Percentiles rank a stretch among this genome's conserved stretches.
Conservation (phyloP, 2,797 vertebrate species). For the Sebastes itinus region DNA sequence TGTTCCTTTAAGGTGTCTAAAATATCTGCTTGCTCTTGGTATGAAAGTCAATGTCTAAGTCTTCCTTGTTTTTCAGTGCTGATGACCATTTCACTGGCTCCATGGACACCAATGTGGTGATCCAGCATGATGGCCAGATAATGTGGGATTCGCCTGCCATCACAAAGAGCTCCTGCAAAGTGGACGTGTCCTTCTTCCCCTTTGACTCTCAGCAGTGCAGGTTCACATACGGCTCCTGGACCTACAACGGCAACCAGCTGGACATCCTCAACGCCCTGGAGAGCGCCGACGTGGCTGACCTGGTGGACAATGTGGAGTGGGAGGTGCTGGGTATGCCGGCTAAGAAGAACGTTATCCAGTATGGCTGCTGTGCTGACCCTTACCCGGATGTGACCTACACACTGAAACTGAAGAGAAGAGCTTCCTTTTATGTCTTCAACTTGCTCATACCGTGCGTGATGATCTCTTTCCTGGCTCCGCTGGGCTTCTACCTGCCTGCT, state of each 20-base stretch:
- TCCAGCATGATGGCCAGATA: conserved; percentile 87
- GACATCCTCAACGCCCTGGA: conserved; percentile 86
- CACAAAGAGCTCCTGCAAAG: conserved; percentile 94
- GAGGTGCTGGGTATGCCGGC: conserved; percentile 91
- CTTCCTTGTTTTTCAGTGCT: conserved; percentile 79
- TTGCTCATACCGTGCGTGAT: conserved; percentile 92
- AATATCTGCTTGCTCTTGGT: not conserved
- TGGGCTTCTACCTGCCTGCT: conserved; percentile 93
- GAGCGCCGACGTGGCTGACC: conserved; percentile 86
- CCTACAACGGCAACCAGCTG: conserved; percentile 92
- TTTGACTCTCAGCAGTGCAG: conserved; percentile 90
- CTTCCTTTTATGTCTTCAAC: conserved; percentile 94
- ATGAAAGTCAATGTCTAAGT: not conserved
- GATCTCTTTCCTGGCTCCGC: conserved; percentile 92
- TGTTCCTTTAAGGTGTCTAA: not conserved
- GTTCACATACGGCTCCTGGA: conserved; percentile 95
- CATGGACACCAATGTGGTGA: conserved; percentile 93
- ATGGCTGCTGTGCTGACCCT: conserved; percentile 93
- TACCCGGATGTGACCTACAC: conserved; percentile 94
- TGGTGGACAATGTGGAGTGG: conserved; percentile 95
- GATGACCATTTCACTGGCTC: conserved; percentile 86
- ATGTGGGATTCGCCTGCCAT: conserved; percentile 93
- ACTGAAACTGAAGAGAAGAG: conserved; percentile 86
- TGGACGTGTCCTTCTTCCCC: conserved; percentile 93
- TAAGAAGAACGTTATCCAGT: conserved; percentile 85